Conservation (phyloP, 2,113 vertebrate genomes). For the Ondatra zibethicus region DNA sequence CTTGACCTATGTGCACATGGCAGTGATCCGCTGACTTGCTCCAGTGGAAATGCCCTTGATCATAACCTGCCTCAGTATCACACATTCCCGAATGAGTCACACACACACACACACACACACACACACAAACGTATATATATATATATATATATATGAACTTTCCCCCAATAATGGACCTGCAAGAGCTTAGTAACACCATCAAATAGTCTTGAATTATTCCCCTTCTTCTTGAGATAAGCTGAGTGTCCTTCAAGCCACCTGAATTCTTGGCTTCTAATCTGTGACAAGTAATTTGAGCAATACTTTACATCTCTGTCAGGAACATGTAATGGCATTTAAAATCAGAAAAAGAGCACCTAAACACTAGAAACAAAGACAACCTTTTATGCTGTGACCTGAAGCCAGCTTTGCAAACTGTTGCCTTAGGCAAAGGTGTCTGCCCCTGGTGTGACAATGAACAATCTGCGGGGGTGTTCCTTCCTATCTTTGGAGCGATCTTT, state of each 20-base stretch:
- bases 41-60: not conserved
- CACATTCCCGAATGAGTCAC: not conserved
- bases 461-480: not conserved
- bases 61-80: not conserved
- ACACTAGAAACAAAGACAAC: slow-evolving; percentile 4
- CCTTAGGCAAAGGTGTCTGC: not conserved
- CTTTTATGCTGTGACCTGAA: not conserved
- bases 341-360: not conserved
- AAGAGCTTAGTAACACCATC: not conserved
- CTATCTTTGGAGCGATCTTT: not conserved
- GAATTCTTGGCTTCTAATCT: slow-evolving; percentile 12
- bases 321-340: not conserved
- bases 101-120: too few species aligned
- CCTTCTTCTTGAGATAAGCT: not conserved
- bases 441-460: not conserved
- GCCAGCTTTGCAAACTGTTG: not conserved
- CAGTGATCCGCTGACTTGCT: not conserved
- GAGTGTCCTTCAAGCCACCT: not conserved
- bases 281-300: not conserved
- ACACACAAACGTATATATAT: too few species aligned
- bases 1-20: not conserved
- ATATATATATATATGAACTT: too few species aligned
- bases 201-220: not conserved
- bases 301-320: not conserved
- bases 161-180: not conserved